Evolutionary conservation across 1,140 invertebrate species (phyloP).

Genomic region (Cherax quadricarinatus): DNA sequence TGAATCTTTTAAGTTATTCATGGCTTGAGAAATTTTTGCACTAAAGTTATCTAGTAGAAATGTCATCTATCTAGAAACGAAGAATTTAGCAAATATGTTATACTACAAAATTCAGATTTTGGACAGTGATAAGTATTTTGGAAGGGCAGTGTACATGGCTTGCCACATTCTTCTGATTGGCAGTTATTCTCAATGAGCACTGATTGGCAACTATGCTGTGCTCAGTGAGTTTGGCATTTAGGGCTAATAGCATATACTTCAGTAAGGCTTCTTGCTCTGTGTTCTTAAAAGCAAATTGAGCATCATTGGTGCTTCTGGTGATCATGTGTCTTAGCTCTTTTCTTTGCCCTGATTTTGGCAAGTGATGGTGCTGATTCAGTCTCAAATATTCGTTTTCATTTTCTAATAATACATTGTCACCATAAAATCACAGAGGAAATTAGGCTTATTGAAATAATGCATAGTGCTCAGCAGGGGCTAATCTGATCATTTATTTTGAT

Average conservation of each 20-base stretch:
- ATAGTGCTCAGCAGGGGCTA: slow-evolving; percentile 16
- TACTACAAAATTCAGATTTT: background rate
- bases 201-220: background rate
- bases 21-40: background rate
- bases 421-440: slow-evolving; percentile 23
- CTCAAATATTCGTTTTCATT: background rate
- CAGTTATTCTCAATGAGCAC: background rate
- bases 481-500: slow-evolving; percentile 14
- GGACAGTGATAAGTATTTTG: slow-evolving; percentile 13
- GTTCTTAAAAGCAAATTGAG: slow-evolving; percentile 13
- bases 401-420: background rate
- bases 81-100: background rate
- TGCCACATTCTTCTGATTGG: background rate
- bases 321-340: background rate
- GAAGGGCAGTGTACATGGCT: background rate
- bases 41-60: background rate
- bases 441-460: slow-evolving; percentile 19
- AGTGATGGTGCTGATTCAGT: background rate
- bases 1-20: background rate
- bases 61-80: background rate
- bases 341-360: background rate
- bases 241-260: slow-evolving; percentile 39
- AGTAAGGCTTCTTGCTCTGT: slow-evolving; percentile 45
- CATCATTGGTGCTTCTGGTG: slow-evolving; percentile 42
- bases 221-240: slow-evolving; percentile 34